Evolutionary conservation across 53 echinoderm and acorn worm genomes (phyloP).

Genomic region (Apostichopus leukothele): DNA sequence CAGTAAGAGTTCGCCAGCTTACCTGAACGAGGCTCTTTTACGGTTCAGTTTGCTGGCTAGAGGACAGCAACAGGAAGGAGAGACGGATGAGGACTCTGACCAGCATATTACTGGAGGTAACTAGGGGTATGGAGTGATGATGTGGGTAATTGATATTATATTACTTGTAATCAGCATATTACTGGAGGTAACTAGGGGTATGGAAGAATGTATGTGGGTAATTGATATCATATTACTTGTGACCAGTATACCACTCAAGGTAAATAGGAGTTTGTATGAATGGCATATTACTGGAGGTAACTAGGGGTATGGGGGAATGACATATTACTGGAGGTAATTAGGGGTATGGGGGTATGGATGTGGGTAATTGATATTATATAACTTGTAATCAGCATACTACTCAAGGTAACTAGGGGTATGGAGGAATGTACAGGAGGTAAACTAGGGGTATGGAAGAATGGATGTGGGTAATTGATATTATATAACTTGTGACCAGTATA

Average conservation of each 20-base stretch:
- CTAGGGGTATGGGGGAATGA: neutral
- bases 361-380: neutral
- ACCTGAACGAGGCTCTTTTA: slow-evolving; percentile 48
- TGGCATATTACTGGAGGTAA: slow-evolving; percentile 7
- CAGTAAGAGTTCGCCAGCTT: neutral
- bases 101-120: slow-evolving; percentile 19
- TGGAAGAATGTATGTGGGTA: no score
- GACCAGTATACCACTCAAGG: no score
- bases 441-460: neutral
- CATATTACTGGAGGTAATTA: neutral
- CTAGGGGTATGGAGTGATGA: neutral
- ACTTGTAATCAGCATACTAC: no score
- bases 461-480: neutral
- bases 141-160: no score
- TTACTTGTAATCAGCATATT: no score
- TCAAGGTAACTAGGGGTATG: neutral
- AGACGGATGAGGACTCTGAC: neutral
- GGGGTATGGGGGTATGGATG: neutral
- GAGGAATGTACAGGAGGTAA: neutral
- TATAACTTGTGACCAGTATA: no score
- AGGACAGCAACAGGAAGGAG: neutral
- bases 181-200: no score
- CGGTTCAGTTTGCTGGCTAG: slow-evolving; percentile 44
- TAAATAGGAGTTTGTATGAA: neutral
- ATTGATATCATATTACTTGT: no score